Conservation (phyloP, 2,797 vertebrate species). For the Enoplosus armatus region DNA sequence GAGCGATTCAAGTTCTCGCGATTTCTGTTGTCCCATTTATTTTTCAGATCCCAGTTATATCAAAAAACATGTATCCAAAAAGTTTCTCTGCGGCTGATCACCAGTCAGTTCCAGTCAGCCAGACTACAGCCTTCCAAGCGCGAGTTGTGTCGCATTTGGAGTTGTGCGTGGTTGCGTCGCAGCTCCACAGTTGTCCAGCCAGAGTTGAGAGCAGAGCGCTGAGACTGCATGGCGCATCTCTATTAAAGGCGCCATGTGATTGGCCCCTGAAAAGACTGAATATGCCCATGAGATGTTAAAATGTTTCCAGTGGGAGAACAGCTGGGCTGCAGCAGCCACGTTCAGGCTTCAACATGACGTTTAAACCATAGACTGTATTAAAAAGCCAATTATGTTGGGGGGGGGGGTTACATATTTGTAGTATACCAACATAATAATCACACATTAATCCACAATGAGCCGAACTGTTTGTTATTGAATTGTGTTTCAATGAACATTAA, state of each 20-base stretch:
- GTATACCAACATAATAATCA: background rate
- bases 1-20: constrained; percentile 66
- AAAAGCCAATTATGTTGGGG: constrained; percentile 5
- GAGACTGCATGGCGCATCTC: constrained; percentile 57
- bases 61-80: constrained; percentile 24
- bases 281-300: constrained; percentile 14
- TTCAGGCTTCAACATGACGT: constrained; percentile 28
- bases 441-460: constrained; percentile 10
- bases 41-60: constrained; percentile 12
- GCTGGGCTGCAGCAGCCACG: constrained; percentile 36
- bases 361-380: background rate
- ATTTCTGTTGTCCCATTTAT: constrained; percentile 64
- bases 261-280: constrained; percentile 53
- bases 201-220: constrained; percentile 56
- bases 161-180: constrained; percentile 43
- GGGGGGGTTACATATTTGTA: background rate
- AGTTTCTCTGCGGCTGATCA: constrained; percentile 34
- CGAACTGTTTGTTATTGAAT: background rate
- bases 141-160: constrained; percentile 44
- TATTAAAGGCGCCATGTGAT: constrained; percentile 65
- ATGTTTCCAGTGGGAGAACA: constrained; percentile 54
- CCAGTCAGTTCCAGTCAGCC: constrained; percentile 9
- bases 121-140: constrained; percentile 9
- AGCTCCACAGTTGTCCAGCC: constrained; percentile 72
- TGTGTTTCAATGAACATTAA: constrained; percentile 20